Conservation (phyloP, 2,113 vertebrate species). For the Morone saxatilis region DNA sequence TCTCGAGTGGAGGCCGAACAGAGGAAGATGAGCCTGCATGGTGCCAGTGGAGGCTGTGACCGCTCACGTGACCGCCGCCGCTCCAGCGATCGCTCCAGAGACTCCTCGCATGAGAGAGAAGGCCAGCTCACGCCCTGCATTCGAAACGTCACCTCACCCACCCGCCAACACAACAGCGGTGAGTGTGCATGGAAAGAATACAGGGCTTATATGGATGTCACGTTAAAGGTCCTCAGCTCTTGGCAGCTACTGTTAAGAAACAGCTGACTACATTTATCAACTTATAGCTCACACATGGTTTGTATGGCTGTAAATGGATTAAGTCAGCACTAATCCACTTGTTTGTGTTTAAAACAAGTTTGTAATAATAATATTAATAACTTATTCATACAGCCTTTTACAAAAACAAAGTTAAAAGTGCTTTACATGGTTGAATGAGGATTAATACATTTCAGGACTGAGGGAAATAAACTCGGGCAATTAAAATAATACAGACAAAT, state of each 20-base stretch:
- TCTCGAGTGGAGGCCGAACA: constrained; percentile 86
- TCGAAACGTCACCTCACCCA: constrained; percentile 97
- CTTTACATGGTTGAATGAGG: too few species aligned
- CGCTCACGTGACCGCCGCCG: constrained; percentile 95
- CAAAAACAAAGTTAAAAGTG: too few species aligned
- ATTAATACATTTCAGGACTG: too few species aligned
- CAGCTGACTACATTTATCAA: constrained; percentile 49
- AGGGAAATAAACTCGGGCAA: too few species aligned
- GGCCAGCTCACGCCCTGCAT: constrained; percentile 98
- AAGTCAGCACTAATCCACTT: constrained; percentile 31
- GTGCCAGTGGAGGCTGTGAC: constrained; percentile 93
- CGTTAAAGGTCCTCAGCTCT: constrained; percentile 36
- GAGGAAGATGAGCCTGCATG: constrained; percentile 95
- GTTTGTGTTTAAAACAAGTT: constrained; percentile 10
- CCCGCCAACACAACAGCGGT: constrained; percentile 94
- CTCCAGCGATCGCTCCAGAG: constrained; percentile 96
- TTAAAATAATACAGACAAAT: too few species aligned
- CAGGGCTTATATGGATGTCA: constrained; percentile 47
- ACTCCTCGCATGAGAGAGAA: constrained; percentile 98
- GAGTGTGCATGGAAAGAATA: constrained; percentile 72
- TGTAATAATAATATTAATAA: too few species aligned
- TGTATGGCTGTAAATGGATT: constrained; percentile 19
- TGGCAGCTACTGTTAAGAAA: constrained; percentile 31
- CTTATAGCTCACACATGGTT: constrained; percentile 33
- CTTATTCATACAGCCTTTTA: too few species aligned